Base-by-base conservation (phyloP, 1,140 invertebrate genomes). In the Drosophila elegans region DNA sequence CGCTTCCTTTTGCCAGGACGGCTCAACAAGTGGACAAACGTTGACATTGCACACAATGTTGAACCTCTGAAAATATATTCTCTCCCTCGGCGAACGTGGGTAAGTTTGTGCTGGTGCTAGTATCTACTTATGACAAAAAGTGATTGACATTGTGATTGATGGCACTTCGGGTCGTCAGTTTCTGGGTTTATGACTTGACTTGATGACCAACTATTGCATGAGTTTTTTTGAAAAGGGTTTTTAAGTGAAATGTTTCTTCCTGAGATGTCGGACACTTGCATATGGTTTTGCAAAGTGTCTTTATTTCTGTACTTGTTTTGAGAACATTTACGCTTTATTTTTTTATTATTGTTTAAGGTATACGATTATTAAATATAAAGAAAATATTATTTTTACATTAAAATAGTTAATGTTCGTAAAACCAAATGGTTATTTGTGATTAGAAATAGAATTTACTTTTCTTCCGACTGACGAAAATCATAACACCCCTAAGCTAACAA, bases 111-210 rank as follows among this genome's bases (percentile, higher is more conserved):
- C 41, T 60, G 60, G 73, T 74, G 57, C 48, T 53, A 57, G 64
- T 64, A 81, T 82, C 83, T 86, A 82, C 82, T 86, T 85, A 82
- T 80, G 63, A 67, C 78, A 76, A 78, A 81, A 85, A 72, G 82
- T 88, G 82, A 86, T 88, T 86, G 82, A 86, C 83, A 86, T 80
- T 79, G 83, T 88, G 82, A 86, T 88, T 88, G 82, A 86, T 86
- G 74, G 83, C 74, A 73, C 82, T 86, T 78, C 56, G 66, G 69
- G 66, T 66, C 74, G 59, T 69, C 55, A 45, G 46, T 51, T 60
- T 63, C 68, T 78, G 82, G 69, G 61, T 53, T 86, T 86, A 78
- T 82, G 83, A 75, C 74, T 78, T 75, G 83, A 86, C 74, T 66
- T 69, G 69, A 60, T 82, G 80, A 41, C 56, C 74, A 74, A 83